Evolutionary conservation across 2,888 invertebrate genomes (phyloP).

Genomic region (Bombyx huttoni): DNA sequence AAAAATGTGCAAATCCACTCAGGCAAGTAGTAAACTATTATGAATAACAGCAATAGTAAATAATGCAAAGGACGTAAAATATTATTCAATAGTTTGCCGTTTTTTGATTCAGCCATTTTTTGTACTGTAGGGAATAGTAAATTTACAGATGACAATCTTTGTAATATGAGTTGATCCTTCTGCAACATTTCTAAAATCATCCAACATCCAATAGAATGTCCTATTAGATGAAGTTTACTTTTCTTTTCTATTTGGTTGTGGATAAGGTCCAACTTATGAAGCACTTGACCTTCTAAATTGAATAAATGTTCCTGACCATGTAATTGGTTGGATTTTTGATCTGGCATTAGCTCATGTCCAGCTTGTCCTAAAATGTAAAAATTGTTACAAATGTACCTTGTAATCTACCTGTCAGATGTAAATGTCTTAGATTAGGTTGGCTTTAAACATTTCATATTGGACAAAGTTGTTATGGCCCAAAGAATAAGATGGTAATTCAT

Average conservation of each 20-base stretch:
- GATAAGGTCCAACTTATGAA: constrained; percentile 86
- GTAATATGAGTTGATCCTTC: constrained; percentile 61
- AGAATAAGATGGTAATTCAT: too few species aligned
- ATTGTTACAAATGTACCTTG: too few species aligned
- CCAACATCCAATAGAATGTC: constrained; percentile 94
- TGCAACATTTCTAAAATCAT: constrained; percentile 82
- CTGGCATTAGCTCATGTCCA: constrained; percentile 69
- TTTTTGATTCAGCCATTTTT: constrained; percentile 81
- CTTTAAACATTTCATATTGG: too few species aligned
- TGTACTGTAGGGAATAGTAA: constrained; percentile 92
- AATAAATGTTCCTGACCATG: constrained; percentile 75
- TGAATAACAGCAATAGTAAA: constrained; percentile 43
- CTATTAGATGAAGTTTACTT: constrained; percentile 85
- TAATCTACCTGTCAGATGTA: too few species aligned
- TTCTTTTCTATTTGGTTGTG: constrained; percentile 78
- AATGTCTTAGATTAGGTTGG: too few species aligned
- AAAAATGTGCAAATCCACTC: constrained; percentile 54
- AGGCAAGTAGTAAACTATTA: constrained; percentile 67
- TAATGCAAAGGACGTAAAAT: constrained; percentile 55
- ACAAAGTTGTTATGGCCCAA: too few species aligned
- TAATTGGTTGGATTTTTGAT: constrained; percentile 55
- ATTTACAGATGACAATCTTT: constrained; percentile 75
- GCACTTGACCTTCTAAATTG: constrained; percentile 82
- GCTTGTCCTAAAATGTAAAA: constrained; percentile 76
- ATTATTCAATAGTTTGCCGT: constrained; percentile 80